Evolutionary conservation across 1,140 invertebrate genomes (phyloP), one percentile per base, ranked within the genome.

Genomic region (Panagrolaimus sp.): DNA sequence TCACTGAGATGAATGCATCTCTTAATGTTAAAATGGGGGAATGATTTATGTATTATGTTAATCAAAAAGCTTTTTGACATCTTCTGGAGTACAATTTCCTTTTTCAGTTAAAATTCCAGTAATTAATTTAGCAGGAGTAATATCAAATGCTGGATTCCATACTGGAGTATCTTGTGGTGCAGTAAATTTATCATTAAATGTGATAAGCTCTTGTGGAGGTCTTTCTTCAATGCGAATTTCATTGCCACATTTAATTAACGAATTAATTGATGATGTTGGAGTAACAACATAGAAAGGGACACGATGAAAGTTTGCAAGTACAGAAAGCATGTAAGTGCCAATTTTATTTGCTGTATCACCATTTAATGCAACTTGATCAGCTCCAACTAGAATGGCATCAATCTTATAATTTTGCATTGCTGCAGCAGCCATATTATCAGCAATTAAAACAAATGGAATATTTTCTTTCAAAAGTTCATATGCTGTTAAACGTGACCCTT

Each of bases 291-390:
- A 98, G 84, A 98, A 98, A 71, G 93, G 92, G 38, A 98, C 89
- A 20, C 87, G 87, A 81, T 97, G 93, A 84, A 94, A 86, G 78
- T 92, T 91, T 8, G 93, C 92, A 42, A 91, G 85, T 48, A 98
- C 89, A 0, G 95, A 93, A 79, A 98, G 90, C 89, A 90, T 92
- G 84, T 96, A 98, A 20, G 96, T 99, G 72, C 96, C 96, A 83
- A 98, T 96, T 89, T 99, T 99, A 83, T 98, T 99, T 0, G 95
- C 96, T 1, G 95, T 98, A 84, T 99, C 96, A 1, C 96, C 96
- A 86, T 98, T 99, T 1, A 89, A 88, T 14, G 90, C 92, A 31
- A 96, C 91, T 81, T 92, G 87, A 84, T 96, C 92, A 31, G 92
- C 92, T n/a, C 86, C 85, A 5, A 86, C 87, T n/a, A 88, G 75